Conservation (phyloP, 2,888 invertebrate species). For the Melinopterus prodromus region DNA sequence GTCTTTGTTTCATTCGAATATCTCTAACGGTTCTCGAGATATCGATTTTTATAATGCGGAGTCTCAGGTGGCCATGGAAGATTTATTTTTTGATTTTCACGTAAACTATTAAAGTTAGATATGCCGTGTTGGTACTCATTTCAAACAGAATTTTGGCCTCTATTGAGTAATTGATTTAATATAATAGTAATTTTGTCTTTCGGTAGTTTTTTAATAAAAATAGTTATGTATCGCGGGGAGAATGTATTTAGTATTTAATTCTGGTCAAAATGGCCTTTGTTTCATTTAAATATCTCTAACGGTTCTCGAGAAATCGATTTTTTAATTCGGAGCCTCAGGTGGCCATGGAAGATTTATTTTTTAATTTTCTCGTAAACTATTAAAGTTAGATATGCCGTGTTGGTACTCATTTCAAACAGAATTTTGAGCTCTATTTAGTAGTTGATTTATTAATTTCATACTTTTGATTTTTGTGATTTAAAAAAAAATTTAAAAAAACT, state of each 20-base stretch:
- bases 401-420: slow-evolving; percentile 4
- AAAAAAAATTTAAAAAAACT: too few relatives aligned
- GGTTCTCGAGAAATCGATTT: background rate
- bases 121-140: background rate
- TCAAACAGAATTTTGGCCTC: background rate
- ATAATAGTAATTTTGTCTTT: too few relatives aligned
- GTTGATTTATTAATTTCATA: too few relatives aligned
- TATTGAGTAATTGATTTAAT: background rate
- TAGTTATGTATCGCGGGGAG: too few relatives aligned
- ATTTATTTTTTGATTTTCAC: background rate
- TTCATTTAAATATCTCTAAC: background rate
- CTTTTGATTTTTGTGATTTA: too few relatives aligned
- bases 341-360: background rate
- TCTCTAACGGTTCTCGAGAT: background rate
- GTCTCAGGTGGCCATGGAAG: background rate
- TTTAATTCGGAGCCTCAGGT: background rate
- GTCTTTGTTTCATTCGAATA: slow-evolving; percentile 5
- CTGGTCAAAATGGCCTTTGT: slow-evolving; percentile 16
- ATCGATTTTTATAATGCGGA: background rate
- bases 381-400: background rate
- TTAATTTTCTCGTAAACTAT: background rate
- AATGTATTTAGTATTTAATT: background rate
- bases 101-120: background rate
- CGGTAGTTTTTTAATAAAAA: too few relatives aligned
- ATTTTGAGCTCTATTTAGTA: background rate